phyloP scores from a whole-genome alignment of 1,140 invertebrate species.

The Pseudomyrmex pallidus region DNA sequence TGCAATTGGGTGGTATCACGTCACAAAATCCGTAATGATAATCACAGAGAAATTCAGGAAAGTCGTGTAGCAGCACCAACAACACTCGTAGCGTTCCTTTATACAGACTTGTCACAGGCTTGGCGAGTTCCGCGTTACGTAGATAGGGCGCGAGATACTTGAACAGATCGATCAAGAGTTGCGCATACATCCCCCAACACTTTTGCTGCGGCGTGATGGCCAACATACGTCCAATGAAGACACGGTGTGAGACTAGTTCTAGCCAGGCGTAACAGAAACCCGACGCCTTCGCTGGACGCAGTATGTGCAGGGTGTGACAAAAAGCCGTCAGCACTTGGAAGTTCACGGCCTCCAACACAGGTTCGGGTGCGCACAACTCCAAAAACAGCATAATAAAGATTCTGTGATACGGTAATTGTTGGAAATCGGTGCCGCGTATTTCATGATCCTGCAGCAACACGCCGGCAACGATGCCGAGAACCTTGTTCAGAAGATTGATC shows the following conservation, averaged over 20 bases:
- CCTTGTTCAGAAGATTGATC: conserved; percentile 98
- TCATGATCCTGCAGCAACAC: conserved; percentile 98
- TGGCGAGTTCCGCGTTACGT: conserved; percentile 97
- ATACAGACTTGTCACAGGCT: conserved; percentile 96
- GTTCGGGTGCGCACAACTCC: conserved; percentile 97
- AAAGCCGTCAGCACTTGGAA: conserved; percentile 95
- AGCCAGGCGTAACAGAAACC: conserved; percentile 99
- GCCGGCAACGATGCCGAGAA: conserved; percentile 97
- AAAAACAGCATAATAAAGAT: conserved; percentile 99
- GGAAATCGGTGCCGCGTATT: conserved; percentile 94
- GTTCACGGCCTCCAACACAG: conserved; percentile 96
- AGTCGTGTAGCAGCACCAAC: conserved; percentile 98
- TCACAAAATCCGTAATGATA: conserved; percentile 99
- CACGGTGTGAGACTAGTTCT: conserved; percentile 97
- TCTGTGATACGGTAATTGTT: conserved; percentile 98
- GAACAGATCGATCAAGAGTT: conserved; percentile 97
- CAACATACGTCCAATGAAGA: conserved; percentile 97
- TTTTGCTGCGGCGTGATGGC: conserved; percentile 94
- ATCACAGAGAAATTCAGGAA: conserved; percentile 99
- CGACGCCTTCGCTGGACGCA: conserved; percentile 97
- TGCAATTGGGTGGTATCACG: conserved; percentile 99
- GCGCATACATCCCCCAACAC: conserved; percentile 95
- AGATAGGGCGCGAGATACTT: conserved; percentile 98
- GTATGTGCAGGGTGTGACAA: conserved; percentile 96
- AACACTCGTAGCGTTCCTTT: conserved; percentile 98